Base-by-base conservation (phyloP, 2,113 vertebrate species). In the Xiphorhynchus elegans region DNA sequence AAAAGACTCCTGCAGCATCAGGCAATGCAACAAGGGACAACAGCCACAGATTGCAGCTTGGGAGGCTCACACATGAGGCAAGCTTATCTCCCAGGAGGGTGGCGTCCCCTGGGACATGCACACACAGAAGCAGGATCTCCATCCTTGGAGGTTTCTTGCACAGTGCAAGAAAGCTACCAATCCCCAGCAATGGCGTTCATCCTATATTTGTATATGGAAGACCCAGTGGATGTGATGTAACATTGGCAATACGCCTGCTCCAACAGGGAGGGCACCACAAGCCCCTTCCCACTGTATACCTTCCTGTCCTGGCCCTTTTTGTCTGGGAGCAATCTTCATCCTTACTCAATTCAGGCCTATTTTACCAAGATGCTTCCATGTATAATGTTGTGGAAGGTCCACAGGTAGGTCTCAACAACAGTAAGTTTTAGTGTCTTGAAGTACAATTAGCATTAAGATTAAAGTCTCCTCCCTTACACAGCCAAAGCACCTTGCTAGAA, bases 181-280 rank as follows among this genome's bases (percentile, higher is more conserved):
- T 5, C 47, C 39, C 72, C 67, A 39, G 70, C 55, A 49, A 64
- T 1, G 19, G 40, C 40, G 3, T 82, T 21, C 96, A 99, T 99
- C 60, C 97, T 98, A 76, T 98, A 99, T 91, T 98, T 99, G 96
- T 97, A 97, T 63, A 99, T 98, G 66, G 99, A 98, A 17, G 98
- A 99, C 62, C 18, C n/a, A 35, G 40, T 28, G 53, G 40, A 55
- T 0, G 0, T 49, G 40, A 42, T 23, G 31, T 44, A 68, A 33
- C 26, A 18, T 18, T 47, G n/a, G 10, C n/a, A 79, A 29, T 24
- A 35, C 19, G n/a, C 9, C 47, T 52, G 20, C 46, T 77, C 14
- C 55, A 69, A 19, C 3, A 6, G 31, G 20, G 44, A 77, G 25
- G 31, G 37, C 72, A 59, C 39, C 39, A 33, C 28, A n/a, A 33